phyloP scores from a whole-genome alignment of 2,888 invertebrate genomes.

The Pristionchus mayeri region DNA sequence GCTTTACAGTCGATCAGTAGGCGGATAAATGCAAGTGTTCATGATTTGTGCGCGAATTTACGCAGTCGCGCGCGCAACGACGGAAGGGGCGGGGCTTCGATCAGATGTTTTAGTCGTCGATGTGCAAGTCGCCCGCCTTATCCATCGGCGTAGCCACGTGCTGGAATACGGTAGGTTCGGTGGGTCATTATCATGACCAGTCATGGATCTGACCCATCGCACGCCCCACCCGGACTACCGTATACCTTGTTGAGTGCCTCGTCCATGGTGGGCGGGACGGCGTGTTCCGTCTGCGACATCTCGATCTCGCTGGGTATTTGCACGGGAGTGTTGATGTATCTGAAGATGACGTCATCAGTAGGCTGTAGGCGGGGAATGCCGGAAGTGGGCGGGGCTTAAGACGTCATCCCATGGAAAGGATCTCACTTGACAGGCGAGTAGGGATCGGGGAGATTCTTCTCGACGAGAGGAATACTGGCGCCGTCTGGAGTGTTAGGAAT shows the following conservation, averaged over 20 bases:
- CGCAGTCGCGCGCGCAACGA: constrained; percentile 27
- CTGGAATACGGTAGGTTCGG: constrained; percentile 3
- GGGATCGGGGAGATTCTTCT: constrained; percentile 38
- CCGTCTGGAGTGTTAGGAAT: neutral
- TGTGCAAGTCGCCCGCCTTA: constrained; percentile 30
- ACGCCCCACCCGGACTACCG: neutral
- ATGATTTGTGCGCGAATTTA: constrained; percentile 20
- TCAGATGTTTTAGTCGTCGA: constrained; percentile 42
- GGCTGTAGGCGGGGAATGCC: neutral
- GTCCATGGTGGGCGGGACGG: constrained; percentile 21
- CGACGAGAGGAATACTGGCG: neutral
- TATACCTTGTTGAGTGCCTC: constrained; percentile 28
- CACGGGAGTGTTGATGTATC: constrained; percentile 6
- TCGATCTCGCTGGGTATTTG: constrained; percentile 10
- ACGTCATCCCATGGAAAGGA: no score
- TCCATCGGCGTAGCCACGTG: constrained; percentile 31
- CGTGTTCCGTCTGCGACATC: constrained; percentile 22
- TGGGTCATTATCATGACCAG: neutral
- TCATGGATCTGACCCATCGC: neutral
- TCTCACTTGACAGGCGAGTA: constrained; percentile 32
- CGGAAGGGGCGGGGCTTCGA: neutral
- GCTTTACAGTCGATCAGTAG: constrained; percentile 37
- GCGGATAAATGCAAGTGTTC: constrained; percentile 39
- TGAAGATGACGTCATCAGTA: neutral
- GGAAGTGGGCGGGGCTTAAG: no score